phyloP scores from a whole-genome alignment of 1,140 invertebrate genomes.

The Andrena cerasifolii region DNA sequence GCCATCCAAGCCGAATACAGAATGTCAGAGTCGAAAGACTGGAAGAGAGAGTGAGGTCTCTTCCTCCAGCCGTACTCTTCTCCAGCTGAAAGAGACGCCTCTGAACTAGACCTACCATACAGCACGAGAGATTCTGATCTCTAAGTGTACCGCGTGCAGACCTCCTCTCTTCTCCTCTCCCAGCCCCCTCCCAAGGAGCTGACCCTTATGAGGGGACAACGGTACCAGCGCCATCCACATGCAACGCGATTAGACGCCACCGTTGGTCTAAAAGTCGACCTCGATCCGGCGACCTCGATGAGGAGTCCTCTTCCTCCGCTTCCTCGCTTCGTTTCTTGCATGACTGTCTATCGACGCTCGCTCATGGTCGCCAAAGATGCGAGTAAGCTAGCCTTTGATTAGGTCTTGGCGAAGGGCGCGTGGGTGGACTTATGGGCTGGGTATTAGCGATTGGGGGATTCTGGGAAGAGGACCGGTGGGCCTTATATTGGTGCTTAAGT shows the following conservation, averaged over 20 bases:
- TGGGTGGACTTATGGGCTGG: too few relatives aligned
- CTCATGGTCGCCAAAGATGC: not conserved
- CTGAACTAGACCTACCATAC: slow-evolving; percentile 12
- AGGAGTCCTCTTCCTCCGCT: slow-evolving; percentile 30
- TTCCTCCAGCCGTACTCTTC: too few relatives aligned
- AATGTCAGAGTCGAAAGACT: slow-evolving; percentile 20
- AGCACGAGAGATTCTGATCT: slow-evolving; percentile 21
- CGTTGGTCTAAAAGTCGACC: slow-evolving; percentile 66
- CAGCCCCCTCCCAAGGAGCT: not conserved
- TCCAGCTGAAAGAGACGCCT: not conserved
- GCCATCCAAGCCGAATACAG: not conserved
- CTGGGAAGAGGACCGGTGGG: too few relatives aligned
- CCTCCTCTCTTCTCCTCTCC: not conserved
- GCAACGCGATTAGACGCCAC: slow-evolving; percentile 50
- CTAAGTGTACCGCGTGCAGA: not conserved
- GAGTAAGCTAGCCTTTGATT: too few relatives aligned
- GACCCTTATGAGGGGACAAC: slow-evolving; percentile 38
- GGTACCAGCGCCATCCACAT: slow-evolving; percentile 58
- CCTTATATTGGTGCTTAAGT: too few relatives aligned
- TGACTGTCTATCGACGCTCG: not conserved
- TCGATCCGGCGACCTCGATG: slow-evolving; percentile 70
- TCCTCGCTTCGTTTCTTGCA: not conserved
- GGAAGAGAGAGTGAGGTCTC: slow-evolving; percentile 17
- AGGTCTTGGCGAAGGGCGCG: not conserved
- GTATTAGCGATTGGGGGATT: too few relatives aligned